Evolutionary conservation across 2,888 invertebrate species (phyloP), one percentile per base, ranked within the genome.

Genomic region (Agonopterix heracliana): DNA sequence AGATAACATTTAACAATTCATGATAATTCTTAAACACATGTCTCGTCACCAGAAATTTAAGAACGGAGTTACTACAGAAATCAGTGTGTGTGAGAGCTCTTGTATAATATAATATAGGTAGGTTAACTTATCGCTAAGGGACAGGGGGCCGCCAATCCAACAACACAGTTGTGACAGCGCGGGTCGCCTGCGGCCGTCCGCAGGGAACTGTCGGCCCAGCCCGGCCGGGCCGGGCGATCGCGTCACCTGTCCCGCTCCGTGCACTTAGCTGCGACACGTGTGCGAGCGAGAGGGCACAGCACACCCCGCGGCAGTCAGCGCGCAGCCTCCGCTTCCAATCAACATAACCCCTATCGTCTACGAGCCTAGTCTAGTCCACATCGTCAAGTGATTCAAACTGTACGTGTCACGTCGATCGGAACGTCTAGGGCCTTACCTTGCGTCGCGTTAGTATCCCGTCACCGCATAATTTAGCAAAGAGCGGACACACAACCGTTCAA

Each of bases 121-220:
- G n/a, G 38, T 5, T 58, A 58, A 61, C 51, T 66, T 58, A 63
- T 60, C 47, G 63, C 57, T 64, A 66, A 54, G 73, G 76, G 87
- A 82, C 85, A 86, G 83, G 85, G 88, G 89, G 85, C 87, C 86
- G 83, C 75, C 85, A 86, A 86, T 88, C 88, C 89, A 89, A 89
- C 89, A 89, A 89, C 89, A 68, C 66, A 55, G 89, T 89, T 89
- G 88, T 86, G 89, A 89, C 87, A 64, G 55, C 49, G 58, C 60
- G 26, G 26, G 81, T 82, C 84, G 79, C 80, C 81, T 78, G 78
- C 78, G 60, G 54, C 58, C 57, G 55, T 57, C 47, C 73, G 82
- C 90, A 90, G 90, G 91, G 90, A 90, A 90, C 89, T 88, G 90
- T 70, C 60, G 64, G 67, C 65, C 53, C 52, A 51, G 52, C 53